Conservation (phyloP, 2,888 invertebrate genomes). For the Ganaspis brasiliensis region DNA sequence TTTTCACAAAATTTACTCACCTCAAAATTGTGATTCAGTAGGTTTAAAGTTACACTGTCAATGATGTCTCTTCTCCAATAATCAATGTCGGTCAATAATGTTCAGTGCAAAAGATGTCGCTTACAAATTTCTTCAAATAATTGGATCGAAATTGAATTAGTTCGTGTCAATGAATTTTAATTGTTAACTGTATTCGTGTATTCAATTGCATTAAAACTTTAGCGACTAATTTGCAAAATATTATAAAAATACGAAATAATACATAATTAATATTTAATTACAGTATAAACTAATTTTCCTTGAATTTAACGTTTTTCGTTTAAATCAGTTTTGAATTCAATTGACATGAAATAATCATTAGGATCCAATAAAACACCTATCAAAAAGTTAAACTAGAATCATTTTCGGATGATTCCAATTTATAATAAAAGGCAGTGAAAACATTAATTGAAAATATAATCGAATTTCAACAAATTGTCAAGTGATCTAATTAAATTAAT, state of each 20-base stretch:
- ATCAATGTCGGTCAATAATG: constrained; percentile 70
- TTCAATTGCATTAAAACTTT: not conserved
- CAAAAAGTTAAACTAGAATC: not conserved
- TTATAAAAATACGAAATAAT: too few species aligned
- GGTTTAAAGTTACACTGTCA: constrained; percentile 79
- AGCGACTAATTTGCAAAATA: too few species aligned
- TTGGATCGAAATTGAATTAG: constrained; percentile 5
- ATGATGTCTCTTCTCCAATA: constrained; percentile 77
- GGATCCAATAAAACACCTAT: not conserved
- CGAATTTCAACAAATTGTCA: too few species aligned
- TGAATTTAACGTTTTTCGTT: too few species aligned
- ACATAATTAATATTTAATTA: too few species aligned
- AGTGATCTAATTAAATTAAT: too few species aligned
- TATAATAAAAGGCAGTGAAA: not conserved
- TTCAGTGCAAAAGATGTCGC: constrained; percentile 67
- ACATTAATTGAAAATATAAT: not conserved
- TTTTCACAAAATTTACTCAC: constrained; percentile 79
- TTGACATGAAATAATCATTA: not conserved
- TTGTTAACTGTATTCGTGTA: not conserved
- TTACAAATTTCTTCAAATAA: constrained; percentile 7
- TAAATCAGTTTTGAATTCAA: not conserved
- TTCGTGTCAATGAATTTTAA: not conserved
- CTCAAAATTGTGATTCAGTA: constrained; percentile 76
- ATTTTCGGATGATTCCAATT: not conserved
- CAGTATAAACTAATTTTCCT: too few species aligned